Evolutionary conservation across 2,888 invertebrate species (phyloP).

Genomic region (Apotomis turbidana): DNA sequence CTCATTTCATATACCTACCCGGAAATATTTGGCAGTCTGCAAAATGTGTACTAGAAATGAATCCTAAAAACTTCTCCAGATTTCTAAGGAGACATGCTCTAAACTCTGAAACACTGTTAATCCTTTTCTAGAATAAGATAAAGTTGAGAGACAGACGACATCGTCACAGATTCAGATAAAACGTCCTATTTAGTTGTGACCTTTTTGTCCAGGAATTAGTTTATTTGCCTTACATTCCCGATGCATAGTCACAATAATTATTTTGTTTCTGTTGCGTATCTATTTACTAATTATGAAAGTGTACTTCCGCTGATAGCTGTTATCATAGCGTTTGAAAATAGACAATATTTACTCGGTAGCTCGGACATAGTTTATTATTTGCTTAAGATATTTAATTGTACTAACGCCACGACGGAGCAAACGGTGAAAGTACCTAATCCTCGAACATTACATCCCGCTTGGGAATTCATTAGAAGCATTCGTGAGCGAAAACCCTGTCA

Average conservation of each 20-base stretch:
- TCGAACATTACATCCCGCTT: not conserved
- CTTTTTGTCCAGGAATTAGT: not conserved
- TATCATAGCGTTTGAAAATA: slow-evolving; percentile 21
- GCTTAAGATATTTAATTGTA: slow-evolving; percentile 15
- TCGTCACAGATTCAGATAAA: not conserved
- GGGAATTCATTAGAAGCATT: slow-evolving; percentile 14
- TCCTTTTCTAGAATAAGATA: not conserved
- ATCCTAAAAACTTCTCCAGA: not conserved
- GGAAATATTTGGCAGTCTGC: too few relatives aligned
- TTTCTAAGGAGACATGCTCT: not conserved
- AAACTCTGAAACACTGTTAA: not conserved
- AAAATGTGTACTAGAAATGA: not conserved
- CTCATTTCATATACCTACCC: too few relatives aligned
- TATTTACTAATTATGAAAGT: slow-evolving; percentile 21
- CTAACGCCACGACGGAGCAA: slow-evolving; percentile 11
- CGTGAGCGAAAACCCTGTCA: slow-evolving; percentile 6
- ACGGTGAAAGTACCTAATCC: slow-evolving; percentile 22
- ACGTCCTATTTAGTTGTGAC: not conserved
- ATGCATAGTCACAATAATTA: not conserved
- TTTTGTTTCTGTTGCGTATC: not conserved
- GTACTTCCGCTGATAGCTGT: slow-evolving; percentile 21
- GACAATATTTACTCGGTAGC: slow-evolving; percentile 26
- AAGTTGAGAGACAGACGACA: not conserved
- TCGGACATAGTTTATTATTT: slow-evolving; percentile 18
- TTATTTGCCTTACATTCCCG: not conserved